Evolutionary conservation across 2,113 vertebrate species (phyloP), one percentile per base, ranked within the genome.

Genomic region (Microtus montanus): DNA sequence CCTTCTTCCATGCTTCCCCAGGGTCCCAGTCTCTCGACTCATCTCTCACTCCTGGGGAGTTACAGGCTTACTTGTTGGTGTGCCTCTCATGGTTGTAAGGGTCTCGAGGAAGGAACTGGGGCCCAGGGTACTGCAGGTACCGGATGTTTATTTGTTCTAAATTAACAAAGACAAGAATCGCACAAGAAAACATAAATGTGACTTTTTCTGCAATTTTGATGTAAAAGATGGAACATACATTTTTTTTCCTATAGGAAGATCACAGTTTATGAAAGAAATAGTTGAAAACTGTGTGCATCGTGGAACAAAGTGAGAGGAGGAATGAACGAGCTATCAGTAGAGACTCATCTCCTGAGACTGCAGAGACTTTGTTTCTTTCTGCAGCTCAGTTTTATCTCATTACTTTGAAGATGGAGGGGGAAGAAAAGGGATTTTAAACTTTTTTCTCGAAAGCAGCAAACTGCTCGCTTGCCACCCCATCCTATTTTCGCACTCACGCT

Each of bases 401-500:
- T 96, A 9, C 71, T 87, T 87, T 89, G 68, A 83, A 92, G 88
- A 91, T 82, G 41, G 1, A n/a, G 22, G 6, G n/a, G 20, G 19
- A 8, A 35, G 47, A 75, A 47, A 38, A 87, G 52, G 38, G 35
- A 71, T 70, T 63, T 93, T 90, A 96, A 95, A 64, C 58, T 90
- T 89, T 83, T 68, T 91, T 94, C 90, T 92, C 44, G 82, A 91
- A 90, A 93, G 95, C 85, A 94, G 82, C 85, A 96, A 96, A 82
- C 87, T 92, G 75, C 80, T 85, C 86, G 91, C 80, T 96, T 94
- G 90, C 87, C 92, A 97, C 97, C 93, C 92, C 89, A 52, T 93
- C 77, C 92, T 96, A 95, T 97, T 96, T 97, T 97, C 94, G 89
- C 35, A 93, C 61, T 89, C 66, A 35, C 80, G 64, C 90, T 93